Evolutionary conservation across 2,797 vertebrate genomes (phyloP).

Genomic region (Scyliorhinus canicula): DNA sequence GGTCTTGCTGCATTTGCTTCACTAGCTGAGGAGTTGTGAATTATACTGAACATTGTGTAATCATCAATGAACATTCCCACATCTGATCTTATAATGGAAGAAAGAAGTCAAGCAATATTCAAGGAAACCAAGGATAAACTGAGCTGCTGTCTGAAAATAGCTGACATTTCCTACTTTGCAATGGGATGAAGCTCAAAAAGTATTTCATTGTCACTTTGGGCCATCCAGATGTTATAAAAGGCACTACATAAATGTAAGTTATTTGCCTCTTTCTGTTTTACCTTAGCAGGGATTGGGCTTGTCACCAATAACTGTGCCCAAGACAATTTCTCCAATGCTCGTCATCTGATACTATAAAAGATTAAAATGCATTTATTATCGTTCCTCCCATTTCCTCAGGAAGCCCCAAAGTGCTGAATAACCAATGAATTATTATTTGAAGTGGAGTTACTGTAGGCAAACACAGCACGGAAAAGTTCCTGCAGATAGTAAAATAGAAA

Average conservation of each 20-base stretch:
- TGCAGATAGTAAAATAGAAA: neutral
- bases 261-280: neutral
- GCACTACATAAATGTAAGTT: neutral
- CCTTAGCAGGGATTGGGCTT: neutral
- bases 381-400: neutral
- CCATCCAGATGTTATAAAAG: neutral
- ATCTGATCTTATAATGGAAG: too few species aligned
- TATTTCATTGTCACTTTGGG: neutral
- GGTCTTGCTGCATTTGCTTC: too few species aligned
- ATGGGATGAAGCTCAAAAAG: neutral
- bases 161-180: neutral
- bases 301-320: neutral
- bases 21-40: too few species aligned
- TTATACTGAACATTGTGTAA: too few species aligned
- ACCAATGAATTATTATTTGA: neutral
- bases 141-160: neutral
- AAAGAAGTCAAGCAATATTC: neutral
- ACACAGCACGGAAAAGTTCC: neutral
- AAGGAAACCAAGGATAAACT: neutral
- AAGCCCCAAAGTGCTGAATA: neutral
- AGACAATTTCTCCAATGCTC: neutral
- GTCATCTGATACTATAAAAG: neutral
- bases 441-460: neutral
- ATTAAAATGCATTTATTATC: neutral
- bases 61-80: too few species aligned